Conservation (phyloP, 2,797 vertebrate species). For the Emydoidea blandingii region DNA sequence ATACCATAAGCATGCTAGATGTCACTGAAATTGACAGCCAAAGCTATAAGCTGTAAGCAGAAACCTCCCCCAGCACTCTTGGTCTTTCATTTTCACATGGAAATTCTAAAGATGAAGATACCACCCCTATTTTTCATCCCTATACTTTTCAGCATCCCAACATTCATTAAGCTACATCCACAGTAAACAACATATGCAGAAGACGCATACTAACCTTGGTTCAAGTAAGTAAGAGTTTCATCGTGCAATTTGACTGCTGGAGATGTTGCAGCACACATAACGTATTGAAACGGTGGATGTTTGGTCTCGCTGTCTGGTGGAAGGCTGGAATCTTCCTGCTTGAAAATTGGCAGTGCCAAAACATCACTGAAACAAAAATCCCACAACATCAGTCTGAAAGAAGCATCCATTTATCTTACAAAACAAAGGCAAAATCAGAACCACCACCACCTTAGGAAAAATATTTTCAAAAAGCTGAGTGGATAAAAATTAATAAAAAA, state of each 20-base stretch:
- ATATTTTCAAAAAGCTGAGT: not conserved
- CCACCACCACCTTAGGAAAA: not conserved
- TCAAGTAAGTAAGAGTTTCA: conserved; percentile 97
- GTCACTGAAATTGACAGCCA: not conserved
- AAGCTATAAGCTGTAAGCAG: not conserved
- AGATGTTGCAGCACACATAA: conserved; percentile 95
- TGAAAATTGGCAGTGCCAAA: conserved; percentile 97
- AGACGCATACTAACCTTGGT: conserved; percentile 88
- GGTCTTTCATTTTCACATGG: not conserved
- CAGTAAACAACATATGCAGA: fast-evolving
- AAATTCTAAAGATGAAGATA: not conserved
- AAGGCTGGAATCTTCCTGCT: conserved; percentile 95
- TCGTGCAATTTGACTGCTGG: conserved; percentile 96
- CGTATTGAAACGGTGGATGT: conserved; percentile 96
- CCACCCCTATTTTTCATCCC: not conserved
- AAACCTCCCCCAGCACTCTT: not conserved
- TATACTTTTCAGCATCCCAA: not conserved
- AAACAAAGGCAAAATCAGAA: not conserved
- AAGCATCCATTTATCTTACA: not conserved
- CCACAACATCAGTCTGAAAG: not conserved
- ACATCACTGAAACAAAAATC: conserved; percentile 87
- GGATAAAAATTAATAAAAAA: not conserved
- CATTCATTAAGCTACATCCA: not conserved
- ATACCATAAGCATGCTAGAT: not conserved
- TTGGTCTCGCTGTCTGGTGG: conserved; percentile 91